Percentiles rank a stretch among this genome's conserved stretches.
phyloP scores from a whole-genome alignment of 2,888 invertebrate species.

The Dynastes grantii region DNA sequence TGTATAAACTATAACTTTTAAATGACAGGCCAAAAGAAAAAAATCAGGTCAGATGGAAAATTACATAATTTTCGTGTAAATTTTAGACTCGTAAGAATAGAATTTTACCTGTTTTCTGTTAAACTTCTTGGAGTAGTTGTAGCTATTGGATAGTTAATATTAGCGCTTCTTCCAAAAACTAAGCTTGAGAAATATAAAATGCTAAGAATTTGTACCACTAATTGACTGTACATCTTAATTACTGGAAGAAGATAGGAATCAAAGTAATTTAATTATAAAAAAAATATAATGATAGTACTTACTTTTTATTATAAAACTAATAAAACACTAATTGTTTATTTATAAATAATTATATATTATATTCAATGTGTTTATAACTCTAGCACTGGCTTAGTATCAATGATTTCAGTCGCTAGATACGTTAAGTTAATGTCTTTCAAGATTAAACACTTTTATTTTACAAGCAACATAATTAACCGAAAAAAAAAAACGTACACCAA shows the following conservation, averaged over 20 bases:
- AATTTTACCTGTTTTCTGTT: slow-evolving; percentile 37
- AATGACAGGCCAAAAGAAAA: no score
- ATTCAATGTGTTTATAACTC: slow-evolving; percentile 7
- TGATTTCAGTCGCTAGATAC: slow-evolving; percentile 59
- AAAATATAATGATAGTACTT: not conserved
- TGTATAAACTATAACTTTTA: no score
- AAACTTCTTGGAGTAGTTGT: slow-evolving; percentile 57
- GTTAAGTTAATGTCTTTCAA: not conserved
- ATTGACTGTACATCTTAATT: slow-evolving; percentile 46
- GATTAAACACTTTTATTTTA: not conserved
- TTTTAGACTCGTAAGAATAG: not conserved
- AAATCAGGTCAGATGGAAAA: slow-evolving; percentile 14
- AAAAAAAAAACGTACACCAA: slow-evolving; percentile 14
- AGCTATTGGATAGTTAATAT: slow-evolving; percentile 60
- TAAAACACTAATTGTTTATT: not conserved
- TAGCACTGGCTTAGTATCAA: slow-evolving; percentile 59
- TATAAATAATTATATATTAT: slow-evolving; percentile 29
- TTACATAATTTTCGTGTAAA: slow-evolving; percentile 20
- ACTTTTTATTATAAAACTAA: slow-evolving; percentile 28
- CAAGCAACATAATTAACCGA: not conserved
- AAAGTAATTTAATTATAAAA: slow-evolving; percentile 6
- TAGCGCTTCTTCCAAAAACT: slow-evolving; percentile 54
- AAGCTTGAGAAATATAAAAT: slow-evolving; percentile 47
- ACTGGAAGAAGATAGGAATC: slow-evolving; percentile 4
- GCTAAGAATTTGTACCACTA: slow-evolving; percentile 38